A percentile compares a stretch with the other conserved stretches of the same genome.
Conservation (phyloP, 2,797 vertebrate genomes). For the Alfaro cultratus region DNA sequence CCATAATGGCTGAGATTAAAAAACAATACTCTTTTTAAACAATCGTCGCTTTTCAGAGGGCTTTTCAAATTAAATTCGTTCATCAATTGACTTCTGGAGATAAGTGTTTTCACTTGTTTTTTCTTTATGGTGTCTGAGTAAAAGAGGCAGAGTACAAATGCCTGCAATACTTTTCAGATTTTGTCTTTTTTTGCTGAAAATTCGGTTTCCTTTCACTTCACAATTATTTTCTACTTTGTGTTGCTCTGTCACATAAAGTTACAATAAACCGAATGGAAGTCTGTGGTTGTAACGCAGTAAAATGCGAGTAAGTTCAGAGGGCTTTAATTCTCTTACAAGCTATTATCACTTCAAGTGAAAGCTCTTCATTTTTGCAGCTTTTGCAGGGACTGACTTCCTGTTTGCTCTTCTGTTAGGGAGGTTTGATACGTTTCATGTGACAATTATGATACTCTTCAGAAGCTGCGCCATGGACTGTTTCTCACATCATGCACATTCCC, state of each 20-base stretch:
- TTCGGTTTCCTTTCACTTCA: background rate
- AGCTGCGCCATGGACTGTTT: slow-evolving; percentile 5
- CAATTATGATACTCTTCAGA: background rate
- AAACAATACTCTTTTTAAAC: background rate
- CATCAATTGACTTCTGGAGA: background rate
- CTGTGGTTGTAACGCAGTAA: background rate
- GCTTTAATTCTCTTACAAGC: background rate
- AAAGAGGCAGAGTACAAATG: background rate
- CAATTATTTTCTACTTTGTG: background rate
- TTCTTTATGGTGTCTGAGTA: background rate
- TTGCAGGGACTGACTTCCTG: slow-evolving; percentile 11
- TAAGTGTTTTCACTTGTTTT: background rate
- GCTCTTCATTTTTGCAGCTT: slow-evolving; percentile 28
- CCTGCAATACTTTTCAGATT: background rate
- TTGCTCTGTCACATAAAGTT: background rate
- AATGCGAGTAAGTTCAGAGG: background rate
- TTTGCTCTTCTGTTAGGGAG: slow-evolving; percentile 6
- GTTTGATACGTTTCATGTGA: slow-evolving; percentile 21
- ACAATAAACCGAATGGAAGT: background rate
- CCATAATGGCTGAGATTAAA: background rate
- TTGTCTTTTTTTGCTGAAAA: background rate
- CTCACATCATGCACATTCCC: slow-evolving; percentile 5
- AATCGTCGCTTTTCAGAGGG: background rate
- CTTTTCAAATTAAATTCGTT: background rate
- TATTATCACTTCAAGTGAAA: slow-evolving; percentile 7